These are phyloP conservation scores for Zootermopsis nevadensis DNA, from an alignment of 2,888 invertebrate genomes.

Conservation along the genomic window DNA sequence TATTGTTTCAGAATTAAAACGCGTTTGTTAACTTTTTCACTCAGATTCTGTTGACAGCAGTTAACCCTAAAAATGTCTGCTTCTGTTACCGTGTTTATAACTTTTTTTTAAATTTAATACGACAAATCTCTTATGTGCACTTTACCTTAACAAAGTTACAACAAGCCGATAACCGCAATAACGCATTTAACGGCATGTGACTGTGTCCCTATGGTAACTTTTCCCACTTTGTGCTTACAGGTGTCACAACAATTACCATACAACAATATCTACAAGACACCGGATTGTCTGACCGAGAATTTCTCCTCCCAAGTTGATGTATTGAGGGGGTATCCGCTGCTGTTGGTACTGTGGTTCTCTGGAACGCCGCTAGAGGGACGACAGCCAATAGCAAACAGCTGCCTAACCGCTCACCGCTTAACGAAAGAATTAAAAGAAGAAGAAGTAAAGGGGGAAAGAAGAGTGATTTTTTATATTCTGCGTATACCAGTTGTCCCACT, in stretches of 20 bases:
- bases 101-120: too few species aligned
- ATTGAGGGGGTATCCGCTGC: conserved; percentile 25
- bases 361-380: conserved; percentile 48
- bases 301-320: conserved; percentile 23
- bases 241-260: conserved; percentile 26
- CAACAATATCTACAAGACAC: conserved; percentile 3
- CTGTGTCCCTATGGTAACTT: too few species aligned
- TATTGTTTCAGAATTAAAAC: too few species aligned
- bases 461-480: conserved; percentile 41
- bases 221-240: conserved; percentile 25
- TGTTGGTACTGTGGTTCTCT: conserved; percentile 41
- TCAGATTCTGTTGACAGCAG: too few species aligned
- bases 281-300: conserved; percentile 28
- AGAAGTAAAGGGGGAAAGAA: conserved; percentile 39
- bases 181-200: too few species aligned
- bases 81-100: too few species aligned
- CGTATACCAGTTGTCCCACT: conserved; percentile 14
- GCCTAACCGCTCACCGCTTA: conserved; percentile 36
- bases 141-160: too few species aligned
- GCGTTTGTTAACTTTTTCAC: too few species aligned
- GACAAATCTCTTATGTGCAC: too few species aligned
- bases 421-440: conserved; percentile 30
- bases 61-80: too few species aligned
- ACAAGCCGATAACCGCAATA: too few species aligned
- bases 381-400: conserved; percentile 49